phyloP scores from a whole-genome alignment of 2,797 vertebrate species.

The Pipistrellus kuhlii region DNA sequence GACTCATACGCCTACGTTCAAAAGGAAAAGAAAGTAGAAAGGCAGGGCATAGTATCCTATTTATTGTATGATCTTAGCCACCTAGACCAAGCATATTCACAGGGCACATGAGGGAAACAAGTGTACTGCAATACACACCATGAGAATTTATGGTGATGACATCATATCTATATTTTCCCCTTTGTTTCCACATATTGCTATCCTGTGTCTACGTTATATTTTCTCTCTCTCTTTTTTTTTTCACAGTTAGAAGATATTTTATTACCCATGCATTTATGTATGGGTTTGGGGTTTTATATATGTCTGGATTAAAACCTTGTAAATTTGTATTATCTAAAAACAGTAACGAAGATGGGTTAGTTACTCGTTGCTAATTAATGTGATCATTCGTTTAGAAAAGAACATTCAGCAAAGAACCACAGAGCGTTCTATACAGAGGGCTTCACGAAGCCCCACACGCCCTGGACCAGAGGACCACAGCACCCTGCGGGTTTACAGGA shows the following conservation, averaged over 20 bases:
- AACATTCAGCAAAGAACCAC: conserved; percentile 80
- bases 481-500: conserved; percentile 77
- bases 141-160: not conserved
- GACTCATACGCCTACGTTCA: not conserved
- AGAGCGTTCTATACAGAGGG: conserved; percentile 79
- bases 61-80: not conserved
- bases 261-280: conserved; percentile 79
- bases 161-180: not conserved
- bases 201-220: not conserved
- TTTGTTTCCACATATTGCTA: not conserved
- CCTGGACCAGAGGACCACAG: conserved; percentile 71
- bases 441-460: conserved; percentile 78
- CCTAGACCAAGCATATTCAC: not conserved
- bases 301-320: conserved; percentile 81
- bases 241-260: conserved; percentile 81
- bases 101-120: not conserved
- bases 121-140: not conserved
- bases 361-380: conserved; percentile 83
- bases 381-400: conserved; percentile 83
- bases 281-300: conserved; percentile 79
- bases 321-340: conserved; percentile 83
- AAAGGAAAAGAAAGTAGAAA: not conserved
- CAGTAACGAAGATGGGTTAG: conserved; percentile 78
- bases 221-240: not conserved
- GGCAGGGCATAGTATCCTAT: not conserved